Percentiles rank a stretch among this genome's conserved stretches.
Conservation (phyloP, 2,797 vertebrate species). For the Acanthornis magna region DNA sequence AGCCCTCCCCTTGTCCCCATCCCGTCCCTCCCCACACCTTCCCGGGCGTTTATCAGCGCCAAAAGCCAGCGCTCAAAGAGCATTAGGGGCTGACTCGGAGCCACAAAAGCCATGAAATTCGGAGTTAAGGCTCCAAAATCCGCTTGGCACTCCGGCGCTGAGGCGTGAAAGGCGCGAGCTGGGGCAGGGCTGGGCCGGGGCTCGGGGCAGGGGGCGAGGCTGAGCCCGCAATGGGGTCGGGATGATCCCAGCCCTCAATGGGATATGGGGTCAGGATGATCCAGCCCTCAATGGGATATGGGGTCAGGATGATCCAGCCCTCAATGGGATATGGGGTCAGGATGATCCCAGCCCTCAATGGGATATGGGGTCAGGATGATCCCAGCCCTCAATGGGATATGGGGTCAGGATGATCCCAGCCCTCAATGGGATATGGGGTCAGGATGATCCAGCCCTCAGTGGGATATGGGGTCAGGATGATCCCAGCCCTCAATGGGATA, state of each 20-base stretch:
- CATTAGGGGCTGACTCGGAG: slow-evolving; percentile 13
- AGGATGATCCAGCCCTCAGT: neutral
- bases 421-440: no score
- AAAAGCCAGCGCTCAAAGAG: neutral
- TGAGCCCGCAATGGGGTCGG: neutral
- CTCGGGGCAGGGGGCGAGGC: neutral
- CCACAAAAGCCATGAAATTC: slow-evolving; percentile 59
- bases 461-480: no score
- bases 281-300: no score
- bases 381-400: no score
- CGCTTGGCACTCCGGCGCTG: neutral
- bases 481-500: no score
- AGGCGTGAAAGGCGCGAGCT: neutral
- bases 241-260: neutral
- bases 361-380: neutral
- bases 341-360: no score
- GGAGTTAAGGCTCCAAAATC: slow-evolving; percentile 41
- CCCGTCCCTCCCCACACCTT: neutral
- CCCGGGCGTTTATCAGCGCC: neutral
- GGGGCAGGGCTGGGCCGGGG: neutral
- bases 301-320: neutral
- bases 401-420: no score
- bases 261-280: no score
- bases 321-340: no score
- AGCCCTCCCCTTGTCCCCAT: neutral